phyloP scores from a whole-genome alignment of 1,140 invertebrate species.

The Drosophila aff. region DNA sequence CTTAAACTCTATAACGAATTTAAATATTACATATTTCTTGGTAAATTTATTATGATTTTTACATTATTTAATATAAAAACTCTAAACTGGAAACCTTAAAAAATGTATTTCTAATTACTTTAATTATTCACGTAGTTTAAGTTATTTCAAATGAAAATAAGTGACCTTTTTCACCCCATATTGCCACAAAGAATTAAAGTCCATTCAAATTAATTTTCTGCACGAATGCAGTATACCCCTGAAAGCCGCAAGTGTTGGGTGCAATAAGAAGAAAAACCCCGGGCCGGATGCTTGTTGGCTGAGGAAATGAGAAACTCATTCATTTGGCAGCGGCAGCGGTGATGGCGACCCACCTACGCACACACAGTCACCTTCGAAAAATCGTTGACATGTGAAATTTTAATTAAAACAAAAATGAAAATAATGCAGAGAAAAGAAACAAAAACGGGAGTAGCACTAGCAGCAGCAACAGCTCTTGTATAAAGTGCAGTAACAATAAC shows the following conservation, averaged over 20 bases:
- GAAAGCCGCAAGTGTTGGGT: constrained; percentile 15
- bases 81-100: not conserved
- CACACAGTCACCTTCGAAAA: constrained; percentile 50
- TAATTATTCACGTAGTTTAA: not conserved
- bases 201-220: constrained; percentile 1
- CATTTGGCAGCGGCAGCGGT: constrained; percentile 18
- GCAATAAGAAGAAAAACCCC: constrained; percentile 21
- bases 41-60: not conserved
- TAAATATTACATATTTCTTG: not conserved
- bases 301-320: constrained; percentile 66
- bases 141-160: not conserved
- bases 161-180: not conserved
- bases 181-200: not conserved
- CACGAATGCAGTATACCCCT: constrained; percentile 34
- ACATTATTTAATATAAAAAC: not conserved
- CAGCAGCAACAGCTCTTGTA: constrained; percentile 24
- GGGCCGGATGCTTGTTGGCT: constrained; percentile 23
- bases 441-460: constrained; percentile 17
- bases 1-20: not conserved
- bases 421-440: constrained; percentile 55
- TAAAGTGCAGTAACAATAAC: constrained; percentile 60
- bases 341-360: constrained; percentile 35
- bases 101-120: not conserved
- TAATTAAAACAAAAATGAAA: constrained; percentile 77
- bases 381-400: constrained; percentile 78